Base-by-base conservation (phyloP, 2,797 vertebrate genomes). In the Phoeniculus purpureus region DNA sequence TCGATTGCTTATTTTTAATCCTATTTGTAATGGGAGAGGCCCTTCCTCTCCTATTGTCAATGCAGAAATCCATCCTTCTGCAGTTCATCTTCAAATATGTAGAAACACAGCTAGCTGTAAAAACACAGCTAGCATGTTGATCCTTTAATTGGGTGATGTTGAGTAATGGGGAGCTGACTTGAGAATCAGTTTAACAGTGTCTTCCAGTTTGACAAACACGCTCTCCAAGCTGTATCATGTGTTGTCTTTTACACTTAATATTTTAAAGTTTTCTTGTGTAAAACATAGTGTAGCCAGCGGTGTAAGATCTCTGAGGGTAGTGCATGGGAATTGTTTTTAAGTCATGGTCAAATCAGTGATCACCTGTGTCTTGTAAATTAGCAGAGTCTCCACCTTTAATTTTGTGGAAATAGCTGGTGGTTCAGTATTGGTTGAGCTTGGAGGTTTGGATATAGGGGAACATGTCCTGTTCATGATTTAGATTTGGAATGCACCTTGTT, bases 91-190 rank as follows among this genome's bases (percentile, higher is more conserved):
- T 21, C 67, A 51, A 32, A 47, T 34, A 29, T 26, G 4, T 87
- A 68, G 37, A 92, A 75, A 81, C 40, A 40, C 40, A 40, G 40
- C 10, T 40, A 40, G 40, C 31, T 26, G 4, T n/a, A n/a, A n/a
- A n/a, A 29, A 78, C 3, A 7, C 6, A 84, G 2, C 12, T 56
- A 17, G 17, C 27, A 23, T 0, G 0, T 17, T 66, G 20, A 5
- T 6, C 37, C 45, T 87, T 5, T 34, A 26, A 12, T 3, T 54
- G 5, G 19, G 8, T 52, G 22, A 48, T 61, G 27, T 71, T 16
- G 13, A 68, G 20, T 45, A 84, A 74, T 4, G 2, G 7, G 13
- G 9, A 54, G 21, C 40, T 81, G 40, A 27, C 9, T 40, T 51
- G 8, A 13, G 10, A 84, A 19, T 56, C 25, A 45, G 5, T 75